A percentile compares a stretch with the other conserved stretches of the same genome.
These are phyloP conservation scores for Polypedilum pembai DNA, from an alignment of 1,140 invertebrate species.

Conservation along the genomic window DNA sequence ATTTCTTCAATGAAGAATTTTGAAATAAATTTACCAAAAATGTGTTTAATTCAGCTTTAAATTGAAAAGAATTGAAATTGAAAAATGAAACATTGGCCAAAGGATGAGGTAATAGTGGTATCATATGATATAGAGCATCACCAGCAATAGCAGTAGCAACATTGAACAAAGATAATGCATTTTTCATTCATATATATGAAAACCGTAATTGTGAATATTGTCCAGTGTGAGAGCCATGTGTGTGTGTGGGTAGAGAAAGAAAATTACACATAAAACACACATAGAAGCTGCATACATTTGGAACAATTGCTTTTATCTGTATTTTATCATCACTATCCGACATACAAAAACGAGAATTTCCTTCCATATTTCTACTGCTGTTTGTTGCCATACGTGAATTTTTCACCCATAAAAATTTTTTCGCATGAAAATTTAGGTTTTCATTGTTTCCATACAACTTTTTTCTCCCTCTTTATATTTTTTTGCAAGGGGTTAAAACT, in stretches of 20 bases:
- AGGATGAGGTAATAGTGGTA: too few species aligned
- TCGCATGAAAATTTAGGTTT: constrained; percentile 17
- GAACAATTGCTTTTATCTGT: background rate
- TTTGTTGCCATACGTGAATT: constrained; percentile 1
- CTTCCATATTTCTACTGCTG: too few species aligned
- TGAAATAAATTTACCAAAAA: too few species aligned
- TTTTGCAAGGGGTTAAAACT: too few species aligned
- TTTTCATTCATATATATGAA: background rate
- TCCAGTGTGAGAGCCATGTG: background rate
- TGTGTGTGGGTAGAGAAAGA: background rate
- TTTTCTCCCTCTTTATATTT: background rate
- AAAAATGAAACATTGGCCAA: too few species aligned
- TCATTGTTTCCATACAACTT: background rate
- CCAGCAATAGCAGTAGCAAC: background rate
- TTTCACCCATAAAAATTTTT: constrained; percentile 14
- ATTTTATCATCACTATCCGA: constrained; percentile 4
- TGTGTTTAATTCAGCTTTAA: too few species aligned
- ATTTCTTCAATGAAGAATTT: too few species aligned
- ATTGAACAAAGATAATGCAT: constrained; percentile 13
- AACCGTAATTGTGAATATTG: constrained; percentile 6
- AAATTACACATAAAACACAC: background rate
- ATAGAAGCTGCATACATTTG: background rate
- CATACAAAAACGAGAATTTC: background rate
- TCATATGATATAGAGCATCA: too few species aligned
- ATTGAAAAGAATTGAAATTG: too few species aligned